These are phyloP conservation scores for Scytalopus superciliaris DNA, from an alignment of 2,113 vertebrate genomes.

Conservation along the genomic window DNA sequence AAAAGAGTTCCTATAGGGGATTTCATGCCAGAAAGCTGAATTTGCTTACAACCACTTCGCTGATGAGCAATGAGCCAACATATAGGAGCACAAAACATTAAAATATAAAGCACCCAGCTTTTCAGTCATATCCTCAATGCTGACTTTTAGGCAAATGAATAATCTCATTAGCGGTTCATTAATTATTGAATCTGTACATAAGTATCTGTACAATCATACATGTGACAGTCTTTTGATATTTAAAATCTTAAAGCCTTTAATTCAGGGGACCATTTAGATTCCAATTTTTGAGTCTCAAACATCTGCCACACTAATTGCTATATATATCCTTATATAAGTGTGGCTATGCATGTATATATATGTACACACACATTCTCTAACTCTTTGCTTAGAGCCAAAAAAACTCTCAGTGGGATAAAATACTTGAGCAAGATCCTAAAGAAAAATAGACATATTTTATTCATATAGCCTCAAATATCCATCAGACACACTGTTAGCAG, in stretches of 20 bases:
- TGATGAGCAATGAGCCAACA: not conserved
- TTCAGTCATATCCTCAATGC: not conserved
- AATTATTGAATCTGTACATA: not conserved
- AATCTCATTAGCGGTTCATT: not conserved
- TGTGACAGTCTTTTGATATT: not conserved
- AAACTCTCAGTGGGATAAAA: not conserved
- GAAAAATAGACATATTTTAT: slow-evolving; percentile 24
- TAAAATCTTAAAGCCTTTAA: not conserved
- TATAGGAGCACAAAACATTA: not conserved
- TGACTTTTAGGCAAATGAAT: not conserved
- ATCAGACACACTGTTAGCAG: not conserved
- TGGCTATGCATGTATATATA: not conserved
- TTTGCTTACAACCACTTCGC: not conserved
- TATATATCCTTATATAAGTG: not conserved
- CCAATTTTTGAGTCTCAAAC: not conserved
- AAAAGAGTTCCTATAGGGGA: not conserved
- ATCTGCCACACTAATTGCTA: not conserved
- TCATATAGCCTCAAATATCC: not conserved
- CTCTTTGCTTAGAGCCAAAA: not conserved
- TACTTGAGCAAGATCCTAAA: not conserved
- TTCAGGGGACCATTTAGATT: not conserved
- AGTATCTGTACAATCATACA: not conserved
- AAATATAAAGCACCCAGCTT: not conserved
- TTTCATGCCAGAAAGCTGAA: not conserved
- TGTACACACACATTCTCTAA: not conserved